phyloP scores from a whole-genome alignment of 2,113 vertebrate species.

The Notarius lentiginosus region DNA sequence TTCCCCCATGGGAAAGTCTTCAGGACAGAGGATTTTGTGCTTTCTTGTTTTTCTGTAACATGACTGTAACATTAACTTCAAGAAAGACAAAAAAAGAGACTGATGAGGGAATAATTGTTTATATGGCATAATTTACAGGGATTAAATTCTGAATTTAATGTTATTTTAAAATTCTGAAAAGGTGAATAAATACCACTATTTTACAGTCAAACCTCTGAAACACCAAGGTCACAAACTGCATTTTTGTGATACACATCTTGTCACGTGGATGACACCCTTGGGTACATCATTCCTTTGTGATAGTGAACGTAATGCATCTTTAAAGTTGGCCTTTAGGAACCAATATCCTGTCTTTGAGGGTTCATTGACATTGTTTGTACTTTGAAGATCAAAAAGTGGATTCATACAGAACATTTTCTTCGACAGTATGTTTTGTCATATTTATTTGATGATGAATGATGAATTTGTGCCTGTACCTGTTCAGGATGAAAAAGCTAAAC shows the following conservation, averaged over 20 bases:
- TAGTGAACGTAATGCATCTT: background rate
- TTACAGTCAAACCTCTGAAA: background rate
- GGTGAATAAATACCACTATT: background rate
- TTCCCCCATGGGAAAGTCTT: background rate
- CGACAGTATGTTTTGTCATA: background rate
- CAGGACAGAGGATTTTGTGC: background rate
- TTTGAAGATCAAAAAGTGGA: conserved; percentile 3
- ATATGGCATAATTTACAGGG: background rate
- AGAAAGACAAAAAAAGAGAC: background rate
- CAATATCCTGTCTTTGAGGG: background rate
- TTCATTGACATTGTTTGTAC: background rate
- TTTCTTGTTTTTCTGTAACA: background rate
- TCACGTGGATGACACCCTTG: background rate
- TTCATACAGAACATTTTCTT: background rate
- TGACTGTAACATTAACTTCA: background rate
- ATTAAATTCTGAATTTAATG: background rate
- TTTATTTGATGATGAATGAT: conserved; percentile 11
- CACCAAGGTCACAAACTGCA: background rate
- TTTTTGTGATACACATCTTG: background rate
- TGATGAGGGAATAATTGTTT: background rate
- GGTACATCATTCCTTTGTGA: background rate
- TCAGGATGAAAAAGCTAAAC: conserved; percentile 73
- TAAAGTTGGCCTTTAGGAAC: background rate
- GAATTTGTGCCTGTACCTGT: conserved; percentile 59
- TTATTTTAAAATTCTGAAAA: background rate